Base-by-base conservation (phyloP, 1,140 invertebrate genomes). In the Drosophila bocki region DNA sequence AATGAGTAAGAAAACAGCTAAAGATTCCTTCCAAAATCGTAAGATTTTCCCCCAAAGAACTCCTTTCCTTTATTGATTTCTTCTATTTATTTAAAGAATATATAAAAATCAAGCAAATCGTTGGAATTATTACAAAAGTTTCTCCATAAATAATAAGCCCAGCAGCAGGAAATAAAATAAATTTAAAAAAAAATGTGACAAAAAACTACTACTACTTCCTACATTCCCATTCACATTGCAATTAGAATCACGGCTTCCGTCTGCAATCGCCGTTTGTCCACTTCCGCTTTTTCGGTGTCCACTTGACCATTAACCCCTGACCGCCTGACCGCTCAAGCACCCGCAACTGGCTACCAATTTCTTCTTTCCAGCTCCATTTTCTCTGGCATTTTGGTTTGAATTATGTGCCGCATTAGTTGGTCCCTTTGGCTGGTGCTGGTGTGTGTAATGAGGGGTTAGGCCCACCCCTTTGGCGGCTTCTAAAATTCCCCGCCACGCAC, bases 391-490 rank as follows among this genome's bases (percentile, higher is more conserved):
- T 68, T 68, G 64, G 77, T 68, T 88, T 87, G 84, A 87, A 80
- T 84, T 80, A 90, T 87, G 85, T 84, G 84, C 42, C 85, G 81
- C 80, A 90, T 87, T 86, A 83, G 65, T 69, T 72, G 60, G 33
- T 53, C 67, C 59, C 39, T 35, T 32, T 17, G 22, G 26, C 4
- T 22, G 22, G 57, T 29, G 26, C 11, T n/a, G 26, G 50, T 13
- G 29, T 13, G 48, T 17, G 48, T 45, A 54, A 44, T 53, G 22
- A 35, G 67, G 32, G 19, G 22, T 22, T 26, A 8, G 32, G 15
- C 4, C 15, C 13, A 3, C 51, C 19, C 19, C 19, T 13, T 26
- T 39, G 62, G 48, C 7, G 47, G 48, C n/a, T 13, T 8, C 26
- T 19, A 69, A 70, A 70, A 68, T 68, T 68, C 80, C 58, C 60